Evolutionary conservation across 2,797 vertebrate species (phyloP), one percentile per base, ranked within the genome.

Genomic region (Pipistrellus pygmaeus): DNA sequence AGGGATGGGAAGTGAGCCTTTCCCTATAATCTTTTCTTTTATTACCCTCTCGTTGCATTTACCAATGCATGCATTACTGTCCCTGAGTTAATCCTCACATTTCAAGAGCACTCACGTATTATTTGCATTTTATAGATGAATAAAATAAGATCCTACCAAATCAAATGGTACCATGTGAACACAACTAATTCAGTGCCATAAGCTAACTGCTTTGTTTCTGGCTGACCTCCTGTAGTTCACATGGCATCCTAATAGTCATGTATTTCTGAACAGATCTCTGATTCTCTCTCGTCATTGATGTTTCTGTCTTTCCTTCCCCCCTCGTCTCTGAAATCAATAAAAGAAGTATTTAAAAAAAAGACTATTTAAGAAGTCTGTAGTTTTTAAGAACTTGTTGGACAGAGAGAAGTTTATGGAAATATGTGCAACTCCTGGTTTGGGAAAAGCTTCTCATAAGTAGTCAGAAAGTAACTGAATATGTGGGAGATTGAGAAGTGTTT

Each of bases 1-100:
- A 91, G 75, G 46, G 64, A 71, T 75, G 86, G 80, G 41, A 91
- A 92, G 86, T 73, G 69, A 93, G 35, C 66, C 71, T 95, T 96
- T n/a, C 32, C n/a, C 32, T 69, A 11, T 73, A 81, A 83, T 88
- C 81, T 46, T 86, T 66, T 71, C 75, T 86, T 85, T 94, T 91
- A 81, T 90, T 91, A 88, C 13, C n/a, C 17, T 76, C 57, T 80
- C 13, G 78, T 84, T 94, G 83, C 46, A 68, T 72, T 15, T 48
- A 90, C 57, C 83, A 92, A 92, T 82, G 90, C 13, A 60, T 69
- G 78, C 78, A 66, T 92, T 75, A 62, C 48, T 80, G 69, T 76
- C 78, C 81, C 53, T 44, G 72, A 55, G n/a, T 66, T 95, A 94
- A 90, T 85, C 60, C 30, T 81, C 75, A 27, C 21, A 71, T 82